phyloP scores from a whole-genome alignment of 2,888 invertebrate species.

The Drosophila rellima region DNA sequence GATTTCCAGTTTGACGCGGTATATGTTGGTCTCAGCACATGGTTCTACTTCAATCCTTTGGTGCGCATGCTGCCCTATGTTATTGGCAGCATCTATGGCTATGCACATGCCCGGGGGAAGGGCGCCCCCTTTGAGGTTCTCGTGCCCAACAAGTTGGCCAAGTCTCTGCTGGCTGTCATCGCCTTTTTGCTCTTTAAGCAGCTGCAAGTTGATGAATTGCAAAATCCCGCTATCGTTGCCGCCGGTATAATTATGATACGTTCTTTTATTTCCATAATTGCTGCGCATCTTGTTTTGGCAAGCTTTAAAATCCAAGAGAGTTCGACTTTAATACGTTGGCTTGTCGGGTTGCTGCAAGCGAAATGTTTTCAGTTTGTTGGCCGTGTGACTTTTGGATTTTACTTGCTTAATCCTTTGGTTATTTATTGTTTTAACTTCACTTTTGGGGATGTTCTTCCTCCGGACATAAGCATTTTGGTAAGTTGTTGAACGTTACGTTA shows the following conservation, averaged over 20 bases:
- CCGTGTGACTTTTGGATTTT: slow-evolving; percentile 49
- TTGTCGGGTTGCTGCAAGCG: slow-evolving; percentile 33
- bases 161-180: background rate
- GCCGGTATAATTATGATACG: slow-evolving; percentile 10
- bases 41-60: slow-evolving; percentile 36
- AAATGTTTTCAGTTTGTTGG: slow-evolving; percentile 37
- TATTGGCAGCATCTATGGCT: slow-evolving; percentile 49
- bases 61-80: slow-evolving; percentile 40
- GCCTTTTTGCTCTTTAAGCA: background rate
- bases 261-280: background rate
- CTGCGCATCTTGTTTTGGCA: slow-evolving; percentile 33
- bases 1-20: slow-evolving; percentile 21
- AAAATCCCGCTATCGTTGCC: background rate
- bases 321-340: slow-evolving; percentile 11
- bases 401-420: slow-evolving; percentile 52
- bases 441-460: slow-evolving; percentile 10
- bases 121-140: slow-evolving; percentile 18
- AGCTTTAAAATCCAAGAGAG: slow-evolving; percentile 12
- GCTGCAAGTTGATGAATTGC: background rate
- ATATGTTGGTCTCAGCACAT: background rate
- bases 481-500: slow-evolving; percentile 8
- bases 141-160: slow-evolving; percentile 4
- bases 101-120: slow-evolving; percentile 2
- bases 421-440: slow-evolving; percentile 38
- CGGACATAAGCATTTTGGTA: slow-evolving; percentile 41